Evolutionary conservation across 2,797 vertebrate genomes (phyloP), one percentile per base, ranked within the genome.

Genomic region (Emys orbicularis): DNA sequence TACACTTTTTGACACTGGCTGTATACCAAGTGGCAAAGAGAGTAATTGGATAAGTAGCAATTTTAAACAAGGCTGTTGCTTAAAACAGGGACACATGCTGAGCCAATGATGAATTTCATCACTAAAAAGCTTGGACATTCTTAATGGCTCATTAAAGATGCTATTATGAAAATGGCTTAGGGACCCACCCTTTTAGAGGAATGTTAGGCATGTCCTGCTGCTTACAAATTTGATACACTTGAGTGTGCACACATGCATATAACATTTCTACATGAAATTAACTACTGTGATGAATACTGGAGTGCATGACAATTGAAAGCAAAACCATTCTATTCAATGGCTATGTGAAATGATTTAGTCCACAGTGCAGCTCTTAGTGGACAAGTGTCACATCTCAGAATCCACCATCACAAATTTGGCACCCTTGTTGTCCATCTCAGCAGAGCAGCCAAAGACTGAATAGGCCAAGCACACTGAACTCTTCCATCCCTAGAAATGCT

Each of bases 21-120:
- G 41, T 92, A 93, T 97, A 92, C 25, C 82, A 95, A 80, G 19
- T 44, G 80, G 57, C 95, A 93, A 90, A 91, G 86, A 57, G 2
- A 88, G 37, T 83, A 93, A 95, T 68, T 87, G 81, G 79, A 13
- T 93, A 96, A 97, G 84, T 72, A 96, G 84, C 0, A 1, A 91
- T 92, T 96, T 95, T 95, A 95, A 96, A 88, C 54, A 95, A 93
- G 91, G 89, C 88, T 93, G 50, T 76, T 95, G 72, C 86, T 93
- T 95, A 83, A 95, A 95, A 90, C 68, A 72, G 68, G 94, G 86
- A 90, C 31, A 93, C 94, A 74, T 61, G 61, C 90, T 95, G 91
- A 96, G 93, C 84, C 92, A 94, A 84, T 93, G 86, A 96, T 86
- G 84, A 92, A 97, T 96, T 96, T 93, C 87, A 84, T 53, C 90